Evolutionary conservation across 2,797 vertebrate genomes (phyloP).

Genomic region (Pipistrellus pipistrellus): DNA sequence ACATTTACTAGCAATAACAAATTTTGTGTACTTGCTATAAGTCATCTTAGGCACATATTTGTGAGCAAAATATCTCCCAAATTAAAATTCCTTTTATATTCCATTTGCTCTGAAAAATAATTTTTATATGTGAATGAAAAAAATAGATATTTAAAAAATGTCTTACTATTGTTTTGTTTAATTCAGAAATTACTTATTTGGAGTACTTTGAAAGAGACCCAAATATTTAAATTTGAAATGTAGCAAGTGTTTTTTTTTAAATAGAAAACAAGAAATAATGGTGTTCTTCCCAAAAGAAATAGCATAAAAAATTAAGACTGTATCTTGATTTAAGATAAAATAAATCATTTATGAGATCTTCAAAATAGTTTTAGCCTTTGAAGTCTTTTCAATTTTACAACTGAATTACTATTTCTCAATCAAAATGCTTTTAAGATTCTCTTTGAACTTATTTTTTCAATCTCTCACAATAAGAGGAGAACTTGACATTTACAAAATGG

Average conservation of each 20-base stretch:
- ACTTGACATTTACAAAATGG: background rate
- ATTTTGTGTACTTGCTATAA: background rate
- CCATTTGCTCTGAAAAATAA: background rate
- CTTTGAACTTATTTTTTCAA: background rate
- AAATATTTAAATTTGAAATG: constrained; percentile 36
- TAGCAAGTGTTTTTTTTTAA: background rate
- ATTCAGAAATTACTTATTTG: background rate
- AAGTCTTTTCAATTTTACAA: background rate
- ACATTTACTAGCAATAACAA: constrained; percentile 52
- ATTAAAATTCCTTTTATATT: background rate
- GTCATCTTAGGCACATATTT: background rate
- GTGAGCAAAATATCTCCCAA: background rate
- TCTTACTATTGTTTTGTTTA: background rate
- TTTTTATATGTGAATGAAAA: constrained; percentile 19
- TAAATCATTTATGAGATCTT: background rate
- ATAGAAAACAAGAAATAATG: background rate
- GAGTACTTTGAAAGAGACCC: background rate
- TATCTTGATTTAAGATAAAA: constrained; percentile 2
- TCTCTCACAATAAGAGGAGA: background rate
- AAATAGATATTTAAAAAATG: background rate
- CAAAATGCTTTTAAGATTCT: background rate
- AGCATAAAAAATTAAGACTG: background rate
- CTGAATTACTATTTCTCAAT: constrained; percentile 4
- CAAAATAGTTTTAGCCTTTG: background rate
- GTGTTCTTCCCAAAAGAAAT: constrained; percentile 2